Percentiles rank a stretch among this genome's conserved stretches.
Evolutionary conservation across 2,797 vertebrate genomes (phyloP).

Genomic region (Manis javanica): DNA sequence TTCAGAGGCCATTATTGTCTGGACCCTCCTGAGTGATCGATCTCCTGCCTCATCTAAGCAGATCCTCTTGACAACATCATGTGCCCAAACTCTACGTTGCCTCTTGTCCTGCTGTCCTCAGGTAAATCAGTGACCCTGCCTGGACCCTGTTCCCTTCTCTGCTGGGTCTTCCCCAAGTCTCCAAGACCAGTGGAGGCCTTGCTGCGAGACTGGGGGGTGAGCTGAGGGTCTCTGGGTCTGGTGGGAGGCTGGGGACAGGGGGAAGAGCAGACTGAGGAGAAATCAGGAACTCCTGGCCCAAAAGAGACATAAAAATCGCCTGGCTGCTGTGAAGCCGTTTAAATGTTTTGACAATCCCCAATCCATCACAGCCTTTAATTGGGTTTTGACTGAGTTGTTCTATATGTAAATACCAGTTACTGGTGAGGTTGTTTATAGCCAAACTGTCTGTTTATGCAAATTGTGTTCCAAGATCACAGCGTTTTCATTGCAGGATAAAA

Average conservation of each 20-base stretch:
- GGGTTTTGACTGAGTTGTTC: slow-evolving; percentile 88
- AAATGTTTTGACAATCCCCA: slow-evolving; percentile 86
- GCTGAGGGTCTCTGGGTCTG: background rate
- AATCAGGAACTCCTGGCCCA: slow-evolving; percentile 71
- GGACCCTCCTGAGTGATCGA: background rate
- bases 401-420: slow-evolving; percentile 89
- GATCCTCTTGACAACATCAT: background rate
- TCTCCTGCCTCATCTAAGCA: no score
- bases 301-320: slow-evolving; percentile 82
- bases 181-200: background rate
- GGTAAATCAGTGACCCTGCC: background rate
- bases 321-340: slow-evolving; percentile 80
- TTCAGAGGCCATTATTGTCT: accelerated
- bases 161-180: background rate
- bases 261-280: background rate
- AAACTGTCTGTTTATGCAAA: slow-evolving; percentile 90
- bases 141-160: background rate
- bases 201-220: background rate
- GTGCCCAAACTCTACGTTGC: background rate
- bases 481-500: slow-evolving; percentile 84
- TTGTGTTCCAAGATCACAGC: slow-evolving; percentile 84
- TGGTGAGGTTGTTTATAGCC: slow-evolving; percentile 88
- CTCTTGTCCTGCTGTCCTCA: background rate
- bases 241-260: background rate
- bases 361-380: slow-evolving; percentile 88